A percentile compares a stretch with the other conserved stretches of the same genome.
Conservation (phyloP, 1,140 invertebrate species). For the Diabrotica virgifera region DNA sequence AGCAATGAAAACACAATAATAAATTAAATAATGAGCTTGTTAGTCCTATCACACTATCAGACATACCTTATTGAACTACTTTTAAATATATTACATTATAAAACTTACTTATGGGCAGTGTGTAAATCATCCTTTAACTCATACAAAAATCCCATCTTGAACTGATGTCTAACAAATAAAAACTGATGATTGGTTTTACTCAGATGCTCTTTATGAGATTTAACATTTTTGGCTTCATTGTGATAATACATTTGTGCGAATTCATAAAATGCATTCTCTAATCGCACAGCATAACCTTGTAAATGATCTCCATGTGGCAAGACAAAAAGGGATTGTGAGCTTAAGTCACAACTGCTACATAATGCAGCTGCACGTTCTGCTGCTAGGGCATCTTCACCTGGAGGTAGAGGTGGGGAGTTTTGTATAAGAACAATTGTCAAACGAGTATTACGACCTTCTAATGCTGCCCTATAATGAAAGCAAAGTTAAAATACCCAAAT, state of each 20-base stretch:
- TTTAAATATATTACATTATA: neutral
- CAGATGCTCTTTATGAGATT: constrained; percentile 84
- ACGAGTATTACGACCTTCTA: constrained; percentile 80
- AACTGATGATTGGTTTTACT: constrained; percentile 90
- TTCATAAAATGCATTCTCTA: constrained; percentile 93
- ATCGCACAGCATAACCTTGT: constrained; percentile 66
- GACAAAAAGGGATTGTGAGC: constrained; percentile 88
- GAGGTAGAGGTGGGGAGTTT: constrained; percentile 68
- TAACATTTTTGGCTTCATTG: constrained; percentile 81
- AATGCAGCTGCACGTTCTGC: constrained; percentile 85
- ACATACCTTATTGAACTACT: neutral
- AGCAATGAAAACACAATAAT: no score
- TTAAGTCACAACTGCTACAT: constrained; percentile 87
- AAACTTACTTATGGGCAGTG: constrained; percentile 79
- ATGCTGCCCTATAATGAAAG: constrained; percentile 42
- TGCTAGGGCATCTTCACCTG: constrained; percentile 80
- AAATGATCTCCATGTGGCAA: constrained; percentile 85
- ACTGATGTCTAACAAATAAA: constrained; percentile 92
- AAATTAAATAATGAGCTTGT: no score
- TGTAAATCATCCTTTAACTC: constrained; percentile 89
- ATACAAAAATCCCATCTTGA: constrained; percentile 95
- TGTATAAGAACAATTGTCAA: constrained; percentile 89
- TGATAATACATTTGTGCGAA: constrained; percentile 91
- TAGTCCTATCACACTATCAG: no score
- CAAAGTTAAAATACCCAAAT: no score